Conservation (phyloP, 2,113 vertebrate genomes). For the Columba janthina region DNA sequence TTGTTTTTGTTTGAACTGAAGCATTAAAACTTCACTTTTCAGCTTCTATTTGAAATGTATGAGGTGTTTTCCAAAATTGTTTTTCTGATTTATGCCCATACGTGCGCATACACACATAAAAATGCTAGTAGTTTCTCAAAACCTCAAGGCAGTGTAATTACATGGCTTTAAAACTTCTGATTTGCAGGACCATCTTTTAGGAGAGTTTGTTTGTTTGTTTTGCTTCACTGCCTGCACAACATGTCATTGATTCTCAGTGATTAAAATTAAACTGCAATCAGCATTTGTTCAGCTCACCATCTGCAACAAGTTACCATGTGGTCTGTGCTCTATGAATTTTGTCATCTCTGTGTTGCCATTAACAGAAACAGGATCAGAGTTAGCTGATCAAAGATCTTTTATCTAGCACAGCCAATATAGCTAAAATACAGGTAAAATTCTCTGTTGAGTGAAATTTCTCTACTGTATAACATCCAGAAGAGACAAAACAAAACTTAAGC, state of each 20-base stretch:
- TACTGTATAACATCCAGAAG: background rate
- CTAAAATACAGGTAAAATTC: background rate
- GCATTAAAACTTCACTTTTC: background rate
- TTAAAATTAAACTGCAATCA: slow-evolving; percentile 22
- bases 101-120: background rate
- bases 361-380: background rate
- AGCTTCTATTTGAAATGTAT: background rate
- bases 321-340: background rate
- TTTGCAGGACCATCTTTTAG: background rate
- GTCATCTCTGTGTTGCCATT: background rate
- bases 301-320: background rate
- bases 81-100: background rate
- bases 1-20: background rate
- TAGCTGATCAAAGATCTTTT: background rate
- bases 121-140: background rate
- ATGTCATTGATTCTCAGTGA: background rate
- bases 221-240: slow-evolving; percentile 24
- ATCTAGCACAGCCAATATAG: background rate
- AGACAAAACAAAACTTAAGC: background rate
- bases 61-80: background rate
- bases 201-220: background rate
- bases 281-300: background rate
- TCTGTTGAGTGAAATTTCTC: background rate
- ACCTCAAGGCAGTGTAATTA: background rate
- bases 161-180: background rate